Base-by-base conservation (phyloP, 2,797 vertebrate genomes). In the Buceros bicornis region DNA sequence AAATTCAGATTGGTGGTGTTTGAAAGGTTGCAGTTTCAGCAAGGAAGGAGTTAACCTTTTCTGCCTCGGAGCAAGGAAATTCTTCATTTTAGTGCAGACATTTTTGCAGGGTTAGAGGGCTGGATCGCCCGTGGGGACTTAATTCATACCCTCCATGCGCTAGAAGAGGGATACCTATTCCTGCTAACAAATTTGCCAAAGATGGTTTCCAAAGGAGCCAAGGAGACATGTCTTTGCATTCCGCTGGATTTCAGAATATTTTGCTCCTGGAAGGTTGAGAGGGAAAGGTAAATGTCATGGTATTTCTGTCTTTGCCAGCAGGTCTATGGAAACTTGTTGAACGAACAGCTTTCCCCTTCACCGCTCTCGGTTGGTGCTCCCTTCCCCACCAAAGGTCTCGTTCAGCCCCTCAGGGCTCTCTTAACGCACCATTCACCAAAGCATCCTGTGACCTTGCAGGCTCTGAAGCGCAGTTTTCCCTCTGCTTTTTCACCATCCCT, bases 31-130 rank as follows among this genome's bases (percentile, higher is more conserved):
- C 57, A 17, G 22, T 71, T 31, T 74, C 58, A 61, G 91, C 31
- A 47, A 74, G 53, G 67, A 89, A 89, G 51, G 91, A 56, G 84
- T 95, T 93, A 93, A 95, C 19, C 10, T 70, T 79, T 86, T 54
- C 62, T 82, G 47, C 64, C 80, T 79, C 35, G 76, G 24, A 85
- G 88, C 84, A 74, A 86, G 84, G 85, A 91, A 89, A 87, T 81
- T 77, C 69, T 76, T 88, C 10, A 47, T 70, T 74, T 76, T 61
- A 67, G 80, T 13, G 69, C 50, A 69, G 80, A 28, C 74, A 57
- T 95, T 93, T 93, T 73, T 91, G 67, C 57, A 91, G 71, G 48
- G 81, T 86, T 82, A 91, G 71, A 65, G 62, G 72, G 71, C 18
- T 91, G 80, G 62, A 69, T 85, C 81, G 51, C 21, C 47, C 56